Percentiles rank a stretch among this genome's conserved stretches.
phyloP scores from a whole-genome alignment of 1,140 invertebrate genomes.

The Drosophila obscura region DNA sequence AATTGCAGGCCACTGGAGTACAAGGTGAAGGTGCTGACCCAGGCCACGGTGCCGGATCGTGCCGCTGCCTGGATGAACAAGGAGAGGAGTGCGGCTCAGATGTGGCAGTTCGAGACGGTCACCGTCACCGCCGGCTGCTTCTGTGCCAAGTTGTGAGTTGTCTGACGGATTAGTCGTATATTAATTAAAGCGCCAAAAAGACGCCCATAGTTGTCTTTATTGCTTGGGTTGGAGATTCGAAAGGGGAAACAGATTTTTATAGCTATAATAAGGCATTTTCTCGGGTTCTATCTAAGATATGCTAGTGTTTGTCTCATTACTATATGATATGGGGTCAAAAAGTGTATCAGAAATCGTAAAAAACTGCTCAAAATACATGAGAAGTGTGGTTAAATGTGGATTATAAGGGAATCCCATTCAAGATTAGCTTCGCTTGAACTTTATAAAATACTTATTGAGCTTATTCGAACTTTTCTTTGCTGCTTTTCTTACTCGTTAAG shows the following conservation, averaged over 20 bases:
- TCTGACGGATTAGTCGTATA: constrained; percentile 37
- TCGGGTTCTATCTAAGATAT: not conserved
- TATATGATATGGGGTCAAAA: no score
- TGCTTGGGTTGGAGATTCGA: constrained; percentile 25
- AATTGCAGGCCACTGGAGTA: constrained; percentile 77
- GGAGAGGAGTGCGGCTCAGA: constrained; percentile 26
- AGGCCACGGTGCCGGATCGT: constrained; percentile 17
- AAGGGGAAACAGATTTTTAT: not conserved
- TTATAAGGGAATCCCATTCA: no score
- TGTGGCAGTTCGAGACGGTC: constrained; percentile 75
- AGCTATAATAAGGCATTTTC: constrained; percentile 1
- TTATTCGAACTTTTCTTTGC: no score
- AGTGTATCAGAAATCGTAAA: no score
- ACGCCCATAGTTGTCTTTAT: constrained; percentile 48
- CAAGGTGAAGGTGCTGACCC: constrained; percentile 72
- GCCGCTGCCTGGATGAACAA: constrained; percentile 55
- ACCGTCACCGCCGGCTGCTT: constrained; percentile 80
- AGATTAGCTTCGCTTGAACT: no score
- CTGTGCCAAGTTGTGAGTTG: constrained; percentile 55
- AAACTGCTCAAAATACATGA: no score
- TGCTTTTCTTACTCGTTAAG: no score
- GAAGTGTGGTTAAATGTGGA: no score
- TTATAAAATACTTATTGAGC: no score
- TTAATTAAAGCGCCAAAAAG: constrained; percentile 54
- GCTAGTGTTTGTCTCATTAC: not conserved